phyloP scores from a whole-genome alignment of 1,140 invertebrate genomes.

The Calosoma granatense region DNA sequence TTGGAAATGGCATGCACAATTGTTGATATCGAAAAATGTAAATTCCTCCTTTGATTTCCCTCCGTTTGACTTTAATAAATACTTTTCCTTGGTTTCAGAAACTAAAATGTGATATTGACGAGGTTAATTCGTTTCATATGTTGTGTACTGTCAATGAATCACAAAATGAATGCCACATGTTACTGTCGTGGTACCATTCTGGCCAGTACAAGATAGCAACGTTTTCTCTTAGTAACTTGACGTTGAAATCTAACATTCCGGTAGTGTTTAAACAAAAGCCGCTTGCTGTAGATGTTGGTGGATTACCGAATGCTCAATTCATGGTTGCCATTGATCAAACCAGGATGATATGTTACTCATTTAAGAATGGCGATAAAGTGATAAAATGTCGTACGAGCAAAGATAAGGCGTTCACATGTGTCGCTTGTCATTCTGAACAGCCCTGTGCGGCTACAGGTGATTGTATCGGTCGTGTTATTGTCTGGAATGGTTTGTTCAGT shows the following conservation, averaged over 20 bases:
- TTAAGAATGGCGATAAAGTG: slow-evolving; percentile 25
- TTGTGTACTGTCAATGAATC: too few relatives aligned
- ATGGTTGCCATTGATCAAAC: slow-evolving; percentile 28
- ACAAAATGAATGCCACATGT: too few relatives aligned
- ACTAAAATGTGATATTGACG: neutral
- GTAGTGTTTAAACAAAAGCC: too few relatives aligned
- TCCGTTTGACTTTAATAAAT: slow-evolving; percentile 8
- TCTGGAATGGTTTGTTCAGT: slow-evolving; percentile 50
- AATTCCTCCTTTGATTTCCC: slow-evolving; percentile 27
- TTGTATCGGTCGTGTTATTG: slow-evolving; percentile 49
- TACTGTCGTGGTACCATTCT: too few relatives aligned
- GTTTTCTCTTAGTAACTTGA: too few relatives aligned
- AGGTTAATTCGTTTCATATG: too few relatives aligned
- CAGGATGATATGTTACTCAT: slow-evolving; percentile 31
- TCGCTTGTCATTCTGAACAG: slow-evolving; percentile 58
- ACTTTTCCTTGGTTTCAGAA: neutral
- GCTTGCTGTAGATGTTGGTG: slow-evolving; percentile 19
- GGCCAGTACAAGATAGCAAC: too few relatives aligned
- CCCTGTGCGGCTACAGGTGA: slow-evolving; percentile 60
- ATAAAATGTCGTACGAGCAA: slow-evolving; percentile 33
- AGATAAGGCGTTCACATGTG: slow-evolving; percentile 47
- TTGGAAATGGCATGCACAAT: slow-evolving; percentile 44
- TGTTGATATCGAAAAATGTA: slow-evolving; percentile 37
- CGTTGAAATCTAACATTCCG: too few relatives aligned
- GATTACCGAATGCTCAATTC: slow-evolving; percentile 20